phyloP scores from a whole-genome alignment of 2,113 vertebrate species.

The Rhinoptilus africanus region DNA sequence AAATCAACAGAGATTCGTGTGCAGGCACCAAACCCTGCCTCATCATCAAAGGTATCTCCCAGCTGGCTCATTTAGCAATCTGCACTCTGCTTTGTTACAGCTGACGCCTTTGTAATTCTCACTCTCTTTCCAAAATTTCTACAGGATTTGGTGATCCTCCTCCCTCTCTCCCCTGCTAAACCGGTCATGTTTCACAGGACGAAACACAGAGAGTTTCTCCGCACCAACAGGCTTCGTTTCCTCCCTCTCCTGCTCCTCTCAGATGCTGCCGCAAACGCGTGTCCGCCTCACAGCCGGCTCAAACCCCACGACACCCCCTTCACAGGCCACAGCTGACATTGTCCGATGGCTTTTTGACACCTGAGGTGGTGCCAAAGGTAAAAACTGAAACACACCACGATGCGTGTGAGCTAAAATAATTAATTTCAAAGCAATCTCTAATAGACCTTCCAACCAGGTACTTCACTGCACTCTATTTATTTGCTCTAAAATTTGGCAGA shows the following conservation, averaged over 20 bases:
- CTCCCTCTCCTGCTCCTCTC: background rate
- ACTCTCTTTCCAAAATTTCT: background rate
- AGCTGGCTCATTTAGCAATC: background rate
- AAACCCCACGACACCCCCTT: background rate
- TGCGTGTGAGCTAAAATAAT: background rate
- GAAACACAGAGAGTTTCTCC: background rate
- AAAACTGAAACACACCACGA: background rate
- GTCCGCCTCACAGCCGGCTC: background rate
- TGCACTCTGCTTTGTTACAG: background rate
- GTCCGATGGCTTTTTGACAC: background rate
- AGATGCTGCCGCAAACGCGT: background rate
- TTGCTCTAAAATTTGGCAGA: constrained; percentile 11
- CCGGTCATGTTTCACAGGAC: background rate
- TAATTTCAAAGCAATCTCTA: background rate
- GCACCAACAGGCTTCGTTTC: background rate
- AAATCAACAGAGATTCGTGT: background rate
- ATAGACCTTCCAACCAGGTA: background rate
- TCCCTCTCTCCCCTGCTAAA: background rate
- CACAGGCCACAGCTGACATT: background rate
- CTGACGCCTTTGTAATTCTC: background rate
- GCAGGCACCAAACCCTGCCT: background rate
- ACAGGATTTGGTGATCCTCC: background rate
- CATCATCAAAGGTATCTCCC: background rate
- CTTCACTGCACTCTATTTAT: background rate
- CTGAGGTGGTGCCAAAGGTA: background rate